These are phyloP conservation scores for Campylomormyrus tamandua DNA, from an alignment of 2,113 vertebrate species.

Conservation along the genomic window DNA sequence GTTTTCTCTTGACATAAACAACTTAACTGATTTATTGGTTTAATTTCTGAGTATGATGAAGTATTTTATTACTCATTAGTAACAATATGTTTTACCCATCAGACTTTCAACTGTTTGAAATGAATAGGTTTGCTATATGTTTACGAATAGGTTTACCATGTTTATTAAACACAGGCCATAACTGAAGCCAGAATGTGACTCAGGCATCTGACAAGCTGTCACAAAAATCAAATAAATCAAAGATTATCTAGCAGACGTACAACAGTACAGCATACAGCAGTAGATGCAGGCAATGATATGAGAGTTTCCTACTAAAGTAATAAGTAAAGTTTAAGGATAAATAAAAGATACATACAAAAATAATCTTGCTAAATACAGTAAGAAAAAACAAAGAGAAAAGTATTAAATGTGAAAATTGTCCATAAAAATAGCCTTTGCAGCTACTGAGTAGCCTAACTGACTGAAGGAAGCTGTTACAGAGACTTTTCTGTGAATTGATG, in stretches of 20 bases:
- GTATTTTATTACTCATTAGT: neutral
- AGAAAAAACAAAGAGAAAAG: neutral
- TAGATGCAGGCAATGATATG: neutral
- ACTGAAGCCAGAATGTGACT: neutral
- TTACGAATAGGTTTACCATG: neutral
- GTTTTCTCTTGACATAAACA: neutral
- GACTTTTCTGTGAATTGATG: neutral
- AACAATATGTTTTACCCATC: neutral
- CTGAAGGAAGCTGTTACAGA: neutral
- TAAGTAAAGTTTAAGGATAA: neutral
- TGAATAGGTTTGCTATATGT: neutral
- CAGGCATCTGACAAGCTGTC: neutral
- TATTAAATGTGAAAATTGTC: neutral
- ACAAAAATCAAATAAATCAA: neutral
- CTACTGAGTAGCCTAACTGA: neutral
- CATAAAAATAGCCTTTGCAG: neutral
- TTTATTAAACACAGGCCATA: neutral
- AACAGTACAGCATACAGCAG: neutral
- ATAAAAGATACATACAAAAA: neutral
- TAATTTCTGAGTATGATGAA: neutral
- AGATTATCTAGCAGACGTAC: neutral
- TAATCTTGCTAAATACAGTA: neutral
- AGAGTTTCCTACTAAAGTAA: neutral
- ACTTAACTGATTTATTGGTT: neutral
- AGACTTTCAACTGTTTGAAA: neutral